Conservation (phyloP, 2,797 vertebrate species). For the Danio aesculapii region DNA sequence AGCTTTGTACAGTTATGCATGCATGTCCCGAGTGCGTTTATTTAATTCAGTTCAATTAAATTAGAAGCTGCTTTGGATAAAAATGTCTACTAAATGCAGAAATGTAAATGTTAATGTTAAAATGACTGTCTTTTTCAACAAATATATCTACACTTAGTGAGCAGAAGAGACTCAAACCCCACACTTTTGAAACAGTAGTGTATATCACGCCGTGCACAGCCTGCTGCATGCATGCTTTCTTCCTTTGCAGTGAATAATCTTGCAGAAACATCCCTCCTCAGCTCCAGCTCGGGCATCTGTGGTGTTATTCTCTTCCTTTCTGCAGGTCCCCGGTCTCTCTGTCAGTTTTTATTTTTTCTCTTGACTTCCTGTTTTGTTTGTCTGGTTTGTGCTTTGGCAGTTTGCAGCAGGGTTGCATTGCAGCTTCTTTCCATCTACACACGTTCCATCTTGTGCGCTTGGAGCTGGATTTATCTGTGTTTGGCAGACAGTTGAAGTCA, state of each 20-base stretch:
- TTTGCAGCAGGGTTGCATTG: constrained; percentile 3
- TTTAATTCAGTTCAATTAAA: too few relatives aligned
- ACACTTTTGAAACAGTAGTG: background rate
- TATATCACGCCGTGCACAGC: background rate
- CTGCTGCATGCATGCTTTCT: constrained; percentile 28
- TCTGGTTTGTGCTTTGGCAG: constrained; percentile 20
- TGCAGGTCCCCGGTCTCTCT: constrained; percentile 48
- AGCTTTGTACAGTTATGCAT: too few relatives aligned
- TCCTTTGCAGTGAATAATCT: constrained; percentile 26
- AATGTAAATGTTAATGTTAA: too few relatives aligned
- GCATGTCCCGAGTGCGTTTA: too few relatives aligned
- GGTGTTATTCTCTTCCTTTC: constrained; percentile 10
- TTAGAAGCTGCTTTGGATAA: too few relatives aligned
- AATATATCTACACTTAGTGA: background rate
- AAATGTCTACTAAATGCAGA: too few relatives aligned
- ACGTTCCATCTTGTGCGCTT: constrained; percentile 5
- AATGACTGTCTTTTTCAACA: background rate
- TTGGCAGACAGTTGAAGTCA: too few relatives aligned
- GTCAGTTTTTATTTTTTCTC: background rate
- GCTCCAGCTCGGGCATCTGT: constrained; percentile 28
- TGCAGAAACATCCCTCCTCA: constrained; percentile 24
- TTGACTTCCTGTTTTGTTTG: constrained; percentile 1
- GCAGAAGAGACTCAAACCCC: background rate
- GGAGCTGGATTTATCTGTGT: background rate
- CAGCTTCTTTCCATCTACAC: background rate